Evolutionary conservation across 2,888 invertebrate genomes (phyloP).

Genomic region (Myopa tessellatipennis): DNA sequence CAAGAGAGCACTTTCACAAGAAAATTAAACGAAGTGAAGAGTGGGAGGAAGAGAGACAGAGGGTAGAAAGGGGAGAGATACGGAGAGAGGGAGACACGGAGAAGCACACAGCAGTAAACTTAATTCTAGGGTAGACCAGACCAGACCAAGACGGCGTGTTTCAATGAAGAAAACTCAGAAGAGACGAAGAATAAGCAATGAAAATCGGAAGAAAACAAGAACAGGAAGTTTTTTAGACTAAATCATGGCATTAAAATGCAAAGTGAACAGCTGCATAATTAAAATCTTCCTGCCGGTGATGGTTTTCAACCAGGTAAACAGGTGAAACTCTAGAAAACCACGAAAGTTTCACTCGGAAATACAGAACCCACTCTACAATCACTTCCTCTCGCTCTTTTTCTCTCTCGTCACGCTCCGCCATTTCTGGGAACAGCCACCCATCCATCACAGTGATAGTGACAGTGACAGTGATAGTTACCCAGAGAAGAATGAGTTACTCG

Average conservation of each 20-base stretch:
- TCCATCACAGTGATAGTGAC: background rate
- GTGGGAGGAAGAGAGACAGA: no score
- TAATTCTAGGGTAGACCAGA: background rate
- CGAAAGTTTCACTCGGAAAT: background rate
- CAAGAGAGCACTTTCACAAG: background rate
- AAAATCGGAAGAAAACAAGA: background rate
- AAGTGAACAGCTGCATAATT: constrained; percentile 24
- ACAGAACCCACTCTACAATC: background rate
- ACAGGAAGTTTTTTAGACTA: background rate
- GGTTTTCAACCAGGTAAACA: background rate
- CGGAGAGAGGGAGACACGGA: no score
- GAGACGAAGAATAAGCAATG: background rate
- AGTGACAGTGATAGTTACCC: background rate
- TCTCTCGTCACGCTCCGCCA: background rate
- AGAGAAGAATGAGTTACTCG: background rate
- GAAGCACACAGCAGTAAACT: no score
- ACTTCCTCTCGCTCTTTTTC: background rate
- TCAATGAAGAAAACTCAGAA: background rate
- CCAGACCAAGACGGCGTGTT: background rate
- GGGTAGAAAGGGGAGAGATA: no score
- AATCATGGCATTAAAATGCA: constrained; percentile 30
- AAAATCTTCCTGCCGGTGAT: constrained; percentile 3
- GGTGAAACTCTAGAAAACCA: background rate
- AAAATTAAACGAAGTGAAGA: background rate
- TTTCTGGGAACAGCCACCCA: background rate